Evolutionary conservation across 2,797 vertebrate species (phyloP).

Genomic region (Lemur catta): DNA sequence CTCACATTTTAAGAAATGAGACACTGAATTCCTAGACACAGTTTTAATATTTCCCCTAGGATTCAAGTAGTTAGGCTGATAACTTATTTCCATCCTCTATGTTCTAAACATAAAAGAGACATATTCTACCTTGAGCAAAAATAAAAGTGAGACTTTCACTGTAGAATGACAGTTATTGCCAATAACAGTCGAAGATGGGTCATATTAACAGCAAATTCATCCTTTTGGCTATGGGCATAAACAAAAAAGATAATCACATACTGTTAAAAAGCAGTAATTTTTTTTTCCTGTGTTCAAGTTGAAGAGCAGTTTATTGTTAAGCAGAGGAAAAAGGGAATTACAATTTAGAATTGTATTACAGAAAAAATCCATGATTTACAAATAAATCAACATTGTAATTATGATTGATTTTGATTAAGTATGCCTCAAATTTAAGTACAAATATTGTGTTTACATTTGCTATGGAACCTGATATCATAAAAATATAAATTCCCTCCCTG

Average conservation of each 20-base stretch:
- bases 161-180: neutral
- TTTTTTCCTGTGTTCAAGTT: neutral
- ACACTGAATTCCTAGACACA: neutral
- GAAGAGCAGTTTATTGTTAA: neutral
- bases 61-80: conserved; percentile 23
- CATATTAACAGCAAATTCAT: conserved; percentile 2
- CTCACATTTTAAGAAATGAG: neutral
- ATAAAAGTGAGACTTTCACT: neutral
- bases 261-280: neutral
- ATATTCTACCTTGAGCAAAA: conserved; percentile 33
- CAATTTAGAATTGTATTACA: neutral
- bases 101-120: neutral
- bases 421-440: neutral
- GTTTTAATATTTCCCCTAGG: neutral
- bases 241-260: conserved; percentile 46
- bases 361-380: neutral
- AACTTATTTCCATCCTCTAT: neutral
- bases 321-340: neutral
- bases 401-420: neutral
- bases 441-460: neutral
- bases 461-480: neutral
- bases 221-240: neutral
- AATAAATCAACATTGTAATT: neutral
- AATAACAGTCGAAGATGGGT: neutral
- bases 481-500: neutral